These are phyloP conservation scores for Actinia tenebrosa DNA, from an alignment of 64 coral and sea anemone species.

Conservation along the genomic window DNA sequence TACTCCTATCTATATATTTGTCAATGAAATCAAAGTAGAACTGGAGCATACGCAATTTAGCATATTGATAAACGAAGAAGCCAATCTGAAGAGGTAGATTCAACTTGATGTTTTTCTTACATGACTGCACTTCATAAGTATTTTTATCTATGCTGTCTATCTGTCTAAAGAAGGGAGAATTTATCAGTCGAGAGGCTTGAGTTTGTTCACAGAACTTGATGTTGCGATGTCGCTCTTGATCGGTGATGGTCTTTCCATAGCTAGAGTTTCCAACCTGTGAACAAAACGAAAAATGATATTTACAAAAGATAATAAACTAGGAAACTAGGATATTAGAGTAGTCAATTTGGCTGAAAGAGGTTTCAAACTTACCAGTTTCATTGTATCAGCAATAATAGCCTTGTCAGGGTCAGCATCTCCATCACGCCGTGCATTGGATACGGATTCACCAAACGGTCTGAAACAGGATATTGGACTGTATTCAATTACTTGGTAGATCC, in stretches of 20 bases:
- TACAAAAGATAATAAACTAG: neutral
- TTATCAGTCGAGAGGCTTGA: neutral
- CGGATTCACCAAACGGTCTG: conserved; percentile 27
- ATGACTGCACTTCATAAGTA: no score
- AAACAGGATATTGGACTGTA: conserved; percentile 33
- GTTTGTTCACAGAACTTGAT: conserved; percentile 17
- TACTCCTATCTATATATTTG: conserved; percentile 10
- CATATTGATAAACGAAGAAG: no score
- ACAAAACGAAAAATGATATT: neutral
- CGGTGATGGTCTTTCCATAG: conserved; percentile 28
- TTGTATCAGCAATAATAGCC: neutral
- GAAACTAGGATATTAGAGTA: neutral
- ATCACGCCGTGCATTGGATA: conserved; percentile 25
- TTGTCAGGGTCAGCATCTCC: conserved; percentile 33
- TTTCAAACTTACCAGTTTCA: conserved; percentile 5
- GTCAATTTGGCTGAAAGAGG: neutral
- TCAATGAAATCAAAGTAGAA: conserved; percentile 47
- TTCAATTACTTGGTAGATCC: conserved; percentile 33
- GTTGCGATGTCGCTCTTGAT: conserved; percentile 12
- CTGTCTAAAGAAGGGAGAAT: no score
- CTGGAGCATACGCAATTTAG: conserved; percentile 16
- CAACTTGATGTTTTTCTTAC: no score
- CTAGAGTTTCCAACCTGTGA: neutral
- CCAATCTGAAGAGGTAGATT: no score
- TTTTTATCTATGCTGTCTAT: no score